Conservation (phyloP, 2,797 vertebrate species). For the Netta rufina region DNA sequence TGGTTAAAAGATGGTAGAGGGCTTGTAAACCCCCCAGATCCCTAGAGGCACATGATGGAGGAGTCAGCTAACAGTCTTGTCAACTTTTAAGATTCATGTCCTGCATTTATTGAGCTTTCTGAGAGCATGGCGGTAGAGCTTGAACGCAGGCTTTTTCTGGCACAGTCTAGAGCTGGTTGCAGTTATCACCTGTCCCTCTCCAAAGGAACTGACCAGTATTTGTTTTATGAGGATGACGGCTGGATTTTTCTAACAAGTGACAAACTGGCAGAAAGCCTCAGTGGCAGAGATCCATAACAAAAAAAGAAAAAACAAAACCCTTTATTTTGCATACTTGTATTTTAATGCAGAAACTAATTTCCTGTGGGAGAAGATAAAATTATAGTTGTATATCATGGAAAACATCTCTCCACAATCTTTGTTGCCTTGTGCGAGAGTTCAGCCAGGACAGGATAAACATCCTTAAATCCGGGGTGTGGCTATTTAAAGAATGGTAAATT, state of each 20-base stretch:
- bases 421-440: not conserved
- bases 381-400: not conserved
- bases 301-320: not conserved
- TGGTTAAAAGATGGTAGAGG: not conserved
- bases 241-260: not conserved
- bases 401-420: not conserved
- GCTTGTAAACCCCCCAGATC: not conserved
- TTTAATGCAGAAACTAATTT: not conserved
- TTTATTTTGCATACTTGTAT: not conserved
- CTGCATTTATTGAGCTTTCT: not conserved
- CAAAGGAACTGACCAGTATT: not conserved
- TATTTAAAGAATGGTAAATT: not conserved
- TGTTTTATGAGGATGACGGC: not conserved
- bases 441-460: not conserved
- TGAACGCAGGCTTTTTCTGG: not conserved
- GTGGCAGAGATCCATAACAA: not conserved
- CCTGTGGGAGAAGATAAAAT: not conserved
- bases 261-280: not conserved
- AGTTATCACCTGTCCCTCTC: not conserved
- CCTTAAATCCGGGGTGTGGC: not conserved
- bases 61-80: not conserved
- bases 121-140: not conserved
- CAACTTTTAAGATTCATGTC: not conserved
- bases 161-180: not conserved
- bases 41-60: not conserved